These are phyloP conservation scores for Trichogramma dendrolimi DNA, from an alignment of 2,888 invertebrate species.

Conservation along the genomic window DNA sequence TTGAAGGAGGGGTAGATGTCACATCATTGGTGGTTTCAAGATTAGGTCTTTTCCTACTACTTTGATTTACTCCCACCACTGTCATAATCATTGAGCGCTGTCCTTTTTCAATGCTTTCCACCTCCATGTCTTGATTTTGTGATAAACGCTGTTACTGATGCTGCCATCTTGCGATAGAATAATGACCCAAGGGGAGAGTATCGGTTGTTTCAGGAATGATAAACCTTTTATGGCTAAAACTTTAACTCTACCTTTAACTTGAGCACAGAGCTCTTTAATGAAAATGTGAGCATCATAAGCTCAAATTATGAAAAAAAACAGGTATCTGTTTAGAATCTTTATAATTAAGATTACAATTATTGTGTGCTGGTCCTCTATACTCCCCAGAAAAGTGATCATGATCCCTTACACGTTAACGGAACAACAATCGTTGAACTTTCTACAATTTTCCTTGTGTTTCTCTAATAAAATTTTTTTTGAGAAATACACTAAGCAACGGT, in stretches of 20 bases:
- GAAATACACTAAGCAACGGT: conserved; percentile 9
- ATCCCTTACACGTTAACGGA: conserved; percentile 8
- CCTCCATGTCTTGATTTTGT: too few species aligned
- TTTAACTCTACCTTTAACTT: conserved; percentile 28
- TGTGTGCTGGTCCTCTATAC: not conserved
- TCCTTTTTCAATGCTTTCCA: too few species aligned
- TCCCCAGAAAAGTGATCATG: conserved; percentile 22
- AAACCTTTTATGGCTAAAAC: conserved; percentile 11
- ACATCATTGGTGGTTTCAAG: too few species aligned
- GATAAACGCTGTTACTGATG: too few species aligned
- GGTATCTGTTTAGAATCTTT: not conserved
- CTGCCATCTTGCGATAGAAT: too few species aligned
- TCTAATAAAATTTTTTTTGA: not conserved
- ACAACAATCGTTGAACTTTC: not conserved
- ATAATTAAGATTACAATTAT: not conserved
- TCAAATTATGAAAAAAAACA: not conserved
- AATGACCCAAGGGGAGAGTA: too few species aligned
- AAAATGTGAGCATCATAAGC: too few species aligned
- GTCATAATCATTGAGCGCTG: too few species aligned
- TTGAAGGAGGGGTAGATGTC: too few species aligned
- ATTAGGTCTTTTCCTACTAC: too few species aligned
- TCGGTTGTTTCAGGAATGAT: too few species aligned
- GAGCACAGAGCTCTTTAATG: not conserved
- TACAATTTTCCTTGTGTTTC: not conserved
- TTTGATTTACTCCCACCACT: too few species aligned